Percentiles rank a stretch among this genome's conserved stretches.
phyloP scores from a whole-genome alignment of 2,113 vertebrate genomes.

The Bubalus kerabau region DNA sequence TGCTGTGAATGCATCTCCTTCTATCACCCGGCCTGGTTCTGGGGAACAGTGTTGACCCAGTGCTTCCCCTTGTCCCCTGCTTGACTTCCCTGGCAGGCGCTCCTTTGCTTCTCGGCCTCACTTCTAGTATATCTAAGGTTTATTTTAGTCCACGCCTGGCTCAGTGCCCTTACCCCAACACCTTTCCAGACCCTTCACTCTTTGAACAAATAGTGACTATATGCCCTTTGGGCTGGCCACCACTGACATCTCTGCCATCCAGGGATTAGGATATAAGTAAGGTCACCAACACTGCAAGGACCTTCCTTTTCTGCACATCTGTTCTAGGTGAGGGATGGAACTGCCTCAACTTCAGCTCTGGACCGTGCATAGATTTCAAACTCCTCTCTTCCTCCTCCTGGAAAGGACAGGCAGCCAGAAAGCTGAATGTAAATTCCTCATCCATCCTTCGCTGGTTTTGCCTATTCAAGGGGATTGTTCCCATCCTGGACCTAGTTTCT shows the following conservation, averaged over 20 bases:
- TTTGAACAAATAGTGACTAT: neutral
- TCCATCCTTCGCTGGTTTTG: neutral
- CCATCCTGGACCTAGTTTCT: neutral
- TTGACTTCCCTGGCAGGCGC: rapidly evolving
- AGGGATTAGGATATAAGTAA: neutral
- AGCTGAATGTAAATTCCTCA: neutral
- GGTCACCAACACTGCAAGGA: neutral
- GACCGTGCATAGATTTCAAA: neutral
- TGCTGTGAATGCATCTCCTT: rapidly evolving
- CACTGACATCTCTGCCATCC: neutral
- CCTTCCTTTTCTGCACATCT: neutral
- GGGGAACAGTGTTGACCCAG: neutral
- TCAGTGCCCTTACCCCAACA: neutral
- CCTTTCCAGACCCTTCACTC: neutral
- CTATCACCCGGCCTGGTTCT: neutral
- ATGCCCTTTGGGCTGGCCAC: neutral
- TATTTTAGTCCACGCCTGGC: neutral
- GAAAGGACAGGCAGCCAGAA: neutral
- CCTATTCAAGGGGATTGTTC: neutral
- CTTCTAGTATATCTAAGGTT: neutral
- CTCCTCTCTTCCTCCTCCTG: neutral
- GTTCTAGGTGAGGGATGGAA: neutral
- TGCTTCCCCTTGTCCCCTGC: neutral
- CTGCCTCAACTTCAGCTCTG: neutral
- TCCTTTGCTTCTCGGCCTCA: neutral